phyloP scores from a whole-genome alignment of 2,888 invertebrate species.

The Xanthia togata region DNA sequence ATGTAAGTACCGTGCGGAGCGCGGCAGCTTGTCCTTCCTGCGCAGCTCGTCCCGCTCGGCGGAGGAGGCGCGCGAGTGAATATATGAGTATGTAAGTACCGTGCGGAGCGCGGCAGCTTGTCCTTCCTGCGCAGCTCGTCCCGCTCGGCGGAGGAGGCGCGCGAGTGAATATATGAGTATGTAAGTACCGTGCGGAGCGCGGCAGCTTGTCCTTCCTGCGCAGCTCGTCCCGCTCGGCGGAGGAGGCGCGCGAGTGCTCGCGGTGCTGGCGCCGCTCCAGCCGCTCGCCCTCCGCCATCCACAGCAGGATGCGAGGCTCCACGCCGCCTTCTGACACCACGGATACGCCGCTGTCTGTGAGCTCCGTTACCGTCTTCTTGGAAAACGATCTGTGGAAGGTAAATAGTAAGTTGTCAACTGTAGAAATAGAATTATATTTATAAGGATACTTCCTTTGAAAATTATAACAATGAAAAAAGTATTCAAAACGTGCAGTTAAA shows the following conservation, averaged over 20 bases:
- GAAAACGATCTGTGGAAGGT: conserved; percentile 89
- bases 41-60: too few relatives aligned
- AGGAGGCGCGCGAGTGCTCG: conserved; percentile 74
- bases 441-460: neutral
- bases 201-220: conserved; percentile 70
- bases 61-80: too few relatives aligned
- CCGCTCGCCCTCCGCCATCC: conserved; percentile 81
- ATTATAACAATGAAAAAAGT: neutral
- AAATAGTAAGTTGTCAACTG: rapidly evolving
- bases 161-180: too few relatives aligned
- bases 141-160: too few relatives aligned
- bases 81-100: too few relatives aligned
- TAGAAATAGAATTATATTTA: neutral
- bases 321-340: conserved; percentile 77
- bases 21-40: too few relatives aligned
- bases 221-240: conserved; percentile 77
- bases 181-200: conserved; percentile 25
- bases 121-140: too few relatives aligned
- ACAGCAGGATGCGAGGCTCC: conserved; percentile 78
- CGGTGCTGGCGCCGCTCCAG: conserved; percentile 59
- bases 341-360: conserved; percentile 92
- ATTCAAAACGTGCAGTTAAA: neutral
- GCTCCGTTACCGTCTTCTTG: conserved; percentile 93
- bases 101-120: too few relatives aligned
- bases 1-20: too few relatives aligned